Conservation (phyloP, 2,113 vertebrate genomes). For the Saguinus midas region DNA sequence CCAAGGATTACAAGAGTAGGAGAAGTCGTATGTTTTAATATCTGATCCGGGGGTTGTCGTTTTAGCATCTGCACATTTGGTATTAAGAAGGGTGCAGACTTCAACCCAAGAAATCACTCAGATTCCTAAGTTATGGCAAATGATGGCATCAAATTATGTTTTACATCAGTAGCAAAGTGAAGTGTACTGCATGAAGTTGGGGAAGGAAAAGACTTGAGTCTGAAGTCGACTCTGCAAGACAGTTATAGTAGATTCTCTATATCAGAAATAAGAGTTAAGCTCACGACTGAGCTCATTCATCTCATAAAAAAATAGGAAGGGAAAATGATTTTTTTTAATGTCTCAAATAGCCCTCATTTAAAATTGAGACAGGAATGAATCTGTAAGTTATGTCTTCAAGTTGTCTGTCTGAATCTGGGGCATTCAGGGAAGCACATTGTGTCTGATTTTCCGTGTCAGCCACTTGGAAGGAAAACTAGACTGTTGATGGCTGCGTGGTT, state of each 20-base stretch:
- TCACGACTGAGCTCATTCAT: not conserved
- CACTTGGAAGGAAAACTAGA: not conserved
- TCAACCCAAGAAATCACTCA: constrained; percentile 24
- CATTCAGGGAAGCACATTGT: not conserved
- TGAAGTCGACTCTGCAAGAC: not conserved
- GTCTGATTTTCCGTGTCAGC: not conserved
- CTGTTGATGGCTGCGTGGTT: not conserved
- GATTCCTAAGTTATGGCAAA: not conserved
- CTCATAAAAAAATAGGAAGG: not conserved
- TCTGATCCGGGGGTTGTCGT: constrained; percentile 69
- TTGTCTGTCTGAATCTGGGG: not conserved
- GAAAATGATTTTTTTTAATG: not conserved
- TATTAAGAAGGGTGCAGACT: constrained; percentile 26
- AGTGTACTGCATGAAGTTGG: not conserved
- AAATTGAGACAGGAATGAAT: not conserved
- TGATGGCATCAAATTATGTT: not conserved
- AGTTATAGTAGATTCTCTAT: not conserved
- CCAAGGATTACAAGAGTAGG: constrained; percentile 74
- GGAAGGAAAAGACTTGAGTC: not conserved
- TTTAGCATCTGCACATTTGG: constrained; percentile 27
- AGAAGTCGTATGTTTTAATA: constrained; percentile 77
- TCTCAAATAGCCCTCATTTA: not conserved
- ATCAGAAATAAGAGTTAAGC: not conserved
- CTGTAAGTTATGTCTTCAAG: not conserved
- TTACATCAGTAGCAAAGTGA: not conserved